phyloP scores from a whole-genome alignment of 2,113 vertebrate species.

The Cranoglanis bouderius region DNA sequence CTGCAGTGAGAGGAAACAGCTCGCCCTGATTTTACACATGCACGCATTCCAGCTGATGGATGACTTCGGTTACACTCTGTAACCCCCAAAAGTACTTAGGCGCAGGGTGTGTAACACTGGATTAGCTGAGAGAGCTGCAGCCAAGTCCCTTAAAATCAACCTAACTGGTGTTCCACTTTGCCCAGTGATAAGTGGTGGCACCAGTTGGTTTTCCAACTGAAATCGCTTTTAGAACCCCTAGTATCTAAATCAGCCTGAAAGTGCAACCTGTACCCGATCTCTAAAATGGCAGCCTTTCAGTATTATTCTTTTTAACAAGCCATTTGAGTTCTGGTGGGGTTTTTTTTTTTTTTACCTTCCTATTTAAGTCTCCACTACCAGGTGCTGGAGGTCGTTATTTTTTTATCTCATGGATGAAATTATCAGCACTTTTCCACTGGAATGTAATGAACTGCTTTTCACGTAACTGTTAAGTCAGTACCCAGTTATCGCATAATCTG shows the following conservation, averaged over 20 bases:
- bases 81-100: conserved; percentile 12
- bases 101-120: conserved; percentile 57
- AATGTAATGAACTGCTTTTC: background rate
- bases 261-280: background rate
- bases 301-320: conserved; percentile 31
- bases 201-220: background rate
- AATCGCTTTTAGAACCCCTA: background rate
- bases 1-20: conserved; percentile 51
- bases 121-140: conserved; percentile 24
- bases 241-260: background rate
- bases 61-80: background rate
- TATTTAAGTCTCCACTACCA: background rate
- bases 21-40: conserved; percentile 44
- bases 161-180: background rate
- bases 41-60: conserved; percentile 28
- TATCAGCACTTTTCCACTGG: background rate
- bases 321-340: background rate
- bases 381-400: background rate
- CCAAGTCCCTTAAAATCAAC: conserved; percentile 21
- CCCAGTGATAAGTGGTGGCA: too few relatives aligned
- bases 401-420: background rate
- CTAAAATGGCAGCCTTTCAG: background rate
- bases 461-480: background rate
- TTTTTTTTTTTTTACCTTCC: background rate
- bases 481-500: background rate